Percentiles rank a stretch among this genome's conserved stretches.
These are phyloP conservation scores for Eilema griseolum DNA, from an alignment of 2,888 invertebrate species.

Conservation along the genomic window DNA sequence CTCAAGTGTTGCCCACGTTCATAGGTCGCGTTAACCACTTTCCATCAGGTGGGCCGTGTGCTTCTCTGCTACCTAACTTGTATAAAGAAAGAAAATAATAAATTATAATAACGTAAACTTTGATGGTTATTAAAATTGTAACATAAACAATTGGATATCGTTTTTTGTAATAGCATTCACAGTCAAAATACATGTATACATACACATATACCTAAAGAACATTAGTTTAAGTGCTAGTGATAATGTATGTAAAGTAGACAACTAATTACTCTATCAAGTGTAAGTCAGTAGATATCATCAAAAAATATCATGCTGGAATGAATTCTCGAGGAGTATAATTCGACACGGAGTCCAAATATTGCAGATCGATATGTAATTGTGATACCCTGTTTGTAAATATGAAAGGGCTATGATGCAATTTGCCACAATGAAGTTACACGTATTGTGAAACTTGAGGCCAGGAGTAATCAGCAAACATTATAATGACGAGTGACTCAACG, in stretches of 20 bases:
- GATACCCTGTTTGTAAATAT: not conserved
- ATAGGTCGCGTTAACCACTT: too few species aligned
- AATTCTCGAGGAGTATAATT: not conserved
- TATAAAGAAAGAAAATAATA: too few species aligned
- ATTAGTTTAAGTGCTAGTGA: too few species aligned
- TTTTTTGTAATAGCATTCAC: too few species aligned
- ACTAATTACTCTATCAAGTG: not conserved
- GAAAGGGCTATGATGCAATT: not conserved
- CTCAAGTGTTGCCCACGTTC: too few species aligned
- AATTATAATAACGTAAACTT: not conserved
- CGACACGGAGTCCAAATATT: not conserved
- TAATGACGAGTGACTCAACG: slow-evolving; percentile 2
- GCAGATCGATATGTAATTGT: not conserved
- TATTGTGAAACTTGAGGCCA: slow-evolving; percentile 3
- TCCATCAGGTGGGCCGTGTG: too few species aligned
- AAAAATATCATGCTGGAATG: not conserved
- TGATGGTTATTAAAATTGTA: not conserved
- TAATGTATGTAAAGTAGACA: not conserved
- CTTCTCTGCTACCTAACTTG: too few species aligned
- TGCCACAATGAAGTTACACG: not conserved
- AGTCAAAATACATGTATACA: not conserved
- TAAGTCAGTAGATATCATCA: too few species aligned
- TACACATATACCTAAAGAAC: not conserved
- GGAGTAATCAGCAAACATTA: slow-evolving; percentile 11
- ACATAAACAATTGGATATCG: not conserved